These are phyloP conservation scores for Cossypha dichroa DNA, from an alignment of 2,797 vertebrate species.

Conservation along the genomic window DNA sequence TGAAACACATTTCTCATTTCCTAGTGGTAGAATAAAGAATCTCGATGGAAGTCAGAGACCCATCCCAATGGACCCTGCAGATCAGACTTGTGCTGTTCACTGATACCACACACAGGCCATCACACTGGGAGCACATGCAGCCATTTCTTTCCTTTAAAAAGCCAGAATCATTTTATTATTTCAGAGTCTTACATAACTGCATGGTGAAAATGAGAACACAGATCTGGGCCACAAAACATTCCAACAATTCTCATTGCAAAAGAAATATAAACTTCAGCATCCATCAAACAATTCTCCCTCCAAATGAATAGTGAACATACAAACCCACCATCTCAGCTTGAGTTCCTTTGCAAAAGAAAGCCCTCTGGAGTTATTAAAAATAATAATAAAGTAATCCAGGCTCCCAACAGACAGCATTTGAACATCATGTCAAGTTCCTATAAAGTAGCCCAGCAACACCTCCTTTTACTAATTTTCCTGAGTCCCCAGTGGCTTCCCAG, in stretches of 20 bases:
- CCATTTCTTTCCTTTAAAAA: slow-evolving; percentile 19
- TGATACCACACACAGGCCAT: not conserved
- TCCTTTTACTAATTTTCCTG: slow-evolving; percentile 45
- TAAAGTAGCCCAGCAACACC: slow-evolving; percentile 48
- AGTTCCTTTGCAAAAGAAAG: slow-evolving; percentile 62
- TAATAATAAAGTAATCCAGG: slow-evolving; percentile 48
- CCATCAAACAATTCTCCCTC: slow-evolving; percentile 58
- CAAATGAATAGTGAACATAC: slow-evolving; percentile 65
- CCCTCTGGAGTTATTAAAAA: slow-evolving; percentile 60
- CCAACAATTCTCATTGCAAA: slow-evolving; percentile 59
- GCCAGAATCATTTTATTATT: slow-evolving; percentile 34
- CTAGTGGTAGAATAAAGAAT: slow-evolving; percentile 4
- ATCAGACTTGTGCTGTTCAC: slow-evolving; percentile 2
- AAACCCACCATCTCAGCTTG: slow-evolving; percentile 66
- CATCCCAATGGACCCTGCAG: not conserved
- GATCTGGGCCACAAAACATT: slow-evolving; percentile 36
- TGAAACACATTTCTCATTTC: slow-evolving; percentile 27
- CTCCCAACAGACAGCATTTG: slow-evolving; percentile 48
- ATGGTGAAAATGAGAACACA: slow-evolving; percentile 60
- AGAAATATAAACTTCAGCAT: slow-evolving; percentile 58
- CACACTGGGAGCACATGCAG: slow-evolving; percentile 32
- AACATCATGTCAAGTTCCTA: slow-evolving; percentile 50
- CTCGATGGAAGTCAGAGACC: not conserved
- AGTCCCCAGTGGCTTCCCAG: slow-evolving; percentile 12
- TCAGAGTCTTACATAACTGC: slow-evolving; percentile 34